Conservation (phyloP, 2,888 invertebrate species). For the Omphaloscelis lunosa region DNA sequence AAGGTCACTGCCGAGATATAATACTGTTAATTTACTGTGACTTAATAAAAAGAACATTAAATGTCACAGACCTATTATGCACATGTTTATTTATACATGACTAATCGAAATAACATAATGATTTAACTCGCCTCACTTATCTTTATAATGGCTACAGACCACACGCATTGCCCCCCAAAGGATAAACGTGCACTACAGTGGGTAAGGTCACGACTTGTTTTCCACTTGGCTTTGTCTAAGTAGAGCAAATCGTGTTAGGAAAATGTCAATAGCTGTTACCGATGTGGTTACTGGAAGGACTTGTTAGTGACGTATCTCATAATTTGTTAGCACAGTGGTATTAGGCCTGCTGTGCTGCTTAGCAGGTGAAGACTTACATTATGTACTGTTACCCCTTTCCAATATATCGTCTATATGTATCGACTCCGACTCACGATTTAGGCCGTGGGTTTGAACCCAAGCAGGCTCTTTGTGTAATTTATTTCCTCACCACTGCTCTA, state of each 20-base stretch:
- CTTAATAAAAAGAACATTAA: background rate
- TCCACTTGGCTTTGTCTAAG: constrained; percentile 10
- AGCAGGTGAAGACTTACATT: too few species aligned
- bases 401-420: too few species aligned
- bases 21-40: too few species aligned
- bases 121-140: constrained; percentile 26
- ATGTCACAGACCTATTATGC: background rate
- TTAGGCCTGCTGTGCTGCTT: too few species aligned
- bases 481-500: too few species aligned
- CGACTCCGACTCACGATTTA: too few species aligned
- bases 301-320: background rate
- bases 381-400: too few species aligned
- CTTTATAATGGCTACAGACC: constrained; percentile 28
- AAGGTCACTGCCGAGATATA: too few species aligned
- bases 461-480: too few species aligned
- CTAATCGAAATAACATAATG: constrained; percentile 26
- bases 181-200: constrained; percentile 24
- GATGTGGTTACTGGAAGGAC: background rate
- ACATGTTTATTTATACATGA: constrained; percentile 6
- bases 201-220: constrained; percentile 8
- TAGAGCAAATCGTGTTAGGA: constrained; percentile 35
- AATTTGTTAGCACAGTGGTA: background rate
- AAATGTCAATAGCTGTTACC: constrained; percentile 20
- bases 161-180: constrained; percentile 35
- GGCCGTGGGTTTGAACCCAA: too few species aligned